Conservation (phyloP, 2,888 invertebrate species). For the Dicyrtomina minuta region DNA sequence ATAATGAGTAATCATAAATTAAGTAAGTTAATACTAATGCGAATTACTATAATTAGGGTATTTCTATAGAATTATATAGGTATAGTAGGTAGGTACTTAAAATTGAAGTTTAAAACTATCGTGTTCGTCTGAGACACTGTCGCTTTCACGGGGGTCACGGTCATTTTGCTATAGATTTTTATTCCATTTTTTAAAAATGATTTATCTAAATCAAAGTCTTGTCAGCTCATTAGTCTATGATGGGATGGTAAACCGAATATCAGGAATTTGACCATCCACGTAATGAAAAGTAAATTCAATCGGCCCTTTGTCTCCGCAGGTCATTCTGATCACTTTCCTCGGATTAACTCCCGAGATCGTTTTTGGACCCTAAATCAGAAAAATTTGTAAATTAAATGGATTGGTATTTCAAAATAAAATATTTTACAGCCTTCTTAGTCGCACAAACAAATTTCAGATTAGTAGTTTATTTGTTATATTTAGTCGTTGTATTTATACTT, state of each 20-base stretch:
- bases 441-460: no score
- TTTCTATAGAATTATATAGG: neutral
- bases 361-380: constrained; percentile 19
- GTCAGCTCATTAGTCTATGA: neutral
- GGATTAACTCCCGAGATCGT: constrained; percentile 30
- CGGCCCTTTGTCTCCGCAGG: constrained; percentile 8
- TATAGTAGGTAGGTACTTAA: neutral
- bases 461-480: no score
- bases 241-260: constrained; percentile 19
- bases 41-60: no score
- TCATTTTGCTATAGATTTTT: no score
- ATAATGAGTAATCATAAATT: no score
- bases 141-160: no score
- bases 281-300: constrained; percentile 15
- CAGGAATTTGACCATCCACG: constrained; percentile 33
- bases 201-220: neutral
- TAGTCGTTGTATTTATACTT: no score
- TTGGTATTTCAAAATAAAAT: no score
- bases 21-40: no score
- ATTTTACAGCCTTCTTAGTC: no score
- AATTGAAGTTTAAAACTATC: neutral
- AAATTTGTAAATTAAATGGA: neutral
- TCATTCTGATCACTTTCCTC: constrained; percentile 7
- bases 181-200: no score
- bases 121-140: neutral